Percentiles rank a stretch among this genome's conserved stretches.
These are phyloP conservation scores for Patella caerulea DNA, from an alignment of 2,888 invertebrate species.

Conservation along the genomic window DNA sequence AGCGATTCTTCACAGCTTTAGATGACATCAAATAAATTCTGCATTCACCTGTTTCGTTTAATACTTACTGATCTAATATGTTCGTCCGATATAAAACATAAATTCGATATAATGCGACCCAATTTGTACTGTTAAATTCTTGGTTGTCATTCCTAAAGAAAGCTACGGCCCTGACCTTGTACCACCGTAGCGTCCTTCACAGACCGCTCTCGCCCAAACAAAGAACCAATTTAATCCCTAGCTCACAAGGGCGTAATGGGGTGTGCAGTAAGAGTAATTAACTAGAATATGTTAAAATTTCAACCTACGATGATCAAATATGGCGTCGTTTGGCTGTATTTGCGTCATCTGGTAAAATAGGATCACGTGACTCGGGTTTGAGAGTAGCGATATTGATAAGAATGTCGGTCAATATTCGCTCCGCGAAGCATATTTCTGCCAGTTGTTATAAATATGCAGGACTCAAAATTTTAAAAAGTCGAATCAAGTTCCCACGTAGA, in stretches of 20 bases:
- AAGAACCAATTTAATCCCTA: not conserved
- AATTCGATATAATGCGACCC: not conserved
- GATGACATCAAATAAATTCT: too few relatives aligned
- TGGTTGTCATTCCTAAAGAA: slow-evolving; percentile 28
- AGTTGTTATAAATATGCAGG: too few relatives aligned
- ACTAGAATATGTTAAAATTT: not conserved
- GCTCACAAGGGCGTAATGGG: not conserved
- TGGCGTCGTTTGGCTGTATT: slow-evolving; percentile 1
- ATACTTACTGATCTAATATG: not conserved
- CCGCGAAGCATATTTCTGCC: not conserved
- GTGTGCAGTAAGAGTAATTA: not conserved
- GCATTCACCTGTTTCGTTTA: too few relatives aligned
- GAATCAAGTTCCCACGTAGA: too few relatives aligned
- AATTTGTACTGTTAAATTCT: not conserved
- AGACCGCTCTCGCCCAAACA: slow-evolving; percentile 13
- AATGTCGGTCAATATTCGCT: not conserved
- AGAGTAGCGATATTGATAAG: not conserved
- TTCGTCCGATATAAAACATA: not conserved
- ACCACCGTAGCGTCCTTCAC: slow-evolving; percentile 60
- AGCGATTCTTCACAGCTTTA: too few relatives aligned
- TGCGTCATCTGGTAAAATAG: not conserved
- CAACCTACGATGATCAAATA: not conserved
- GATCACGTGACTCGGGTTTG: slow-evolving; percentile 5
- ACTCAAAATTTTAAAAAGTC: too few relatives aligned
- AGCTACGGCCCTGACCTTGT: slow-evolving; percentile 66